Percentiles rank a stretch among this genome's conserved stretches.
Evolutionary conservation across 2,113 vertebrate species (phyloP).

Genomic region (Microtus montanus): DNA sequence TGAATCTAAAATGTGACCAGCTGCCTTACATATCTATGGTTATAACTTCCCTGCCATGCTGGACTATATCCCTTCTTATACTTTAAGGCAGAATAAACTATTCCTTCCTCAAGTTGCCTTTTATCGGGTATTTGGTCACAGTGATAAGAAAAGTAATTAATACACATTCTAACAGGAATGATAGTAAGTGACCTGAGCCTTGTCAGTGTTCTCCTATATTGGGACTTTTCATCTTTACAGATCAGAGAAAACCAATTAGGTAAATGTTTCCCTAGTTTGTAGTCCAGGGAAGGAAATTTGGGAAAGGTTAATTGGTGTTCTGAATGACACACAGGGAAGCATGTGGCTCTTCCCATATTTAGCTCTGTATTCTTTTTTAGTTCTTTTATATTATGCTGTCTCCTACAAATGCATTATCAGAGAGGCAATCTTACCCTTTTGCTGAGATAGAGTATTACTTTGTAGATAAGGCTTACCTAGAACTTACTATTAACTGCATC

Average conservation of each 20-base stretch:
- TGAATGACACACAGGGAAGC: slow-evolving; percentile 42
- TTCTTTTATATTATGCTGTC: neutral
- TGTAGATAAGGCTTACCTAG: neutral
- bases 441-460: neutral
- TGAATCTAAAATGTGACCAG: neutral
- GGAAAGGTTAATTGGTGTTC: slow-evolving; percentile 63
- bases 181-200: neutral
- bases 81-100: neutral
- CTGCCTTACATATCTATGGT: neutral
- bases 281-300: slow-evolving; percentile 52
- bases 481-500: neutral
- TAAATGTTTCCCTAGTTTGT: slow-evolving; percentile 56
- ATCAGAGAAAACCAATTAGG: slow-evolving; percentile 66
- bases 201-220: neutral
- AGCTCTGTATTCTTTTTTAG: slow-evolving; percentile 13
- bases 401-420: slow-evolving; percentile 49
- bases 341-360: neutral
- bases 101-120: neutral
- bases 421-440: neutral
- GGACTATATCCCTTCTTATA: neutral
- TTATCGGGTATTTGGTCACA: neutral
- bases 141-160: neutral
- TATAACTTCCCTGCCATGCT: neutral
- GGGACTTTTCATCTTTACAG: slow-evolving; percentile 55
- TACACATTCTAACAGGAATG: slow-evolving; percentile 32